A percentile compares a stretch with the other conserved stretches of the same genome.
Evolutionary conservation across 2,888 invertebrate species (phyloP).

Genomic region (Scaptomyza caliginosa): DNA sequence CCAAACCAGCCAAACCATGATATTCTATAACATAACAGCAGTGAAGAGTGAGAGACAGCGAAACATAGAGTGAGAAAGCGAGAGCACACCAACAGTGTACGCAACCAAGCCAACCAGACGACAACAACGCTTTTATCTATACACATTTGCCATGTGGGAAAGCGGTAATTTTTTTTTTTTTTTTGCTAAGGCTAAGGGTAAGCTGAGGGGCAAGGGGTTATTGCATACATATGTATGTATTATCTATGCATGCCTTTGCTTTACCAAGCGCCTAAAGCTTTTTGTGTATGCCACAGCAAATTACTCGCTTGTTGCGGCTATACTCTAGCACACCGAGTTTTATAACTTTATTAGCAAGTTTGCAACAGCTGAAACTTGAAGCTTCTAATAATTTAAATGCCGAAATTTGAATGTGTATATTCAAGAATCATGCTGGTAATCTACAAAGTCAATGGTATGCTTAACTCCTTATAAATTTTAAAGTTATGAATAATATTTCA

Average conservation of each 20-base stretch:
- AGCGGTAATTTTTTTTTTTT: too few relatives aligned
- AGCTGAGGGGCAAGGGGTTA: slow-evolving; percentile 1
- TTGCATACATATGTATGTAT: slow-evolving; percentile 32
- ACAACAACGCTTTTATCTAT: slow-evolving; percentile 51
- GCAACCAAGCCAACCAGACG: slow-evolving; percentile 36
- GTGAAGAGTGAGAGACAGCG: not conserved
- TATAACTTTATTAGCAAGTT: slow-evolving; percentile 3
- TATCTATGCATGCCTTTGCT: slow-evolving; percentile 56
- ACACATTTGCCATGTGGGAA: slow-evolving; percentile 5
- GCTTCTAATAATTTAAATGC: not conserved
- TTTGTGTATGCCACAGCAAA: slow-evolving; percentile 56
- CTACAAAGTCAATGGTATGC: not conserved
- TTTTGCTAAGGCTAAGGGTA: not conserved
- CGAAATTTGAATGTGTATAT: not conserved
- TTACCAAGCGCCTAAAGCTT: slow-evolving; percentile 60
- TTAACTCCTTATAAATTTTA: too few relatives aligned
- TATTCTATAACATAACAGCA: slow-evolving; percentile 13
- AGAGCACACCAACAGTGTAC: slow-evolving; percentile 11
- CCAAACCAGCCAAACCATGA: slow-evolving; percentile 13
- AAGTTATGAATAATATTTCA: not conserved
- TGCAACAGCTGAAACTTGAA: not conserved
- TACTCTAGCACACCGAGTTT: slow-evolving; percentile 34
- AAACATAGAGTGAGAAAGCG: not conserved
- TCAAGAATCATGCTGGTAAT: not conserved
- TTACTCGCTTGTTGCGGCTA: slow-evolving; percentile 59